Conservation (phyloP, 2,888 invertebrate species). For the Stictocephala bisonia region DNA sequence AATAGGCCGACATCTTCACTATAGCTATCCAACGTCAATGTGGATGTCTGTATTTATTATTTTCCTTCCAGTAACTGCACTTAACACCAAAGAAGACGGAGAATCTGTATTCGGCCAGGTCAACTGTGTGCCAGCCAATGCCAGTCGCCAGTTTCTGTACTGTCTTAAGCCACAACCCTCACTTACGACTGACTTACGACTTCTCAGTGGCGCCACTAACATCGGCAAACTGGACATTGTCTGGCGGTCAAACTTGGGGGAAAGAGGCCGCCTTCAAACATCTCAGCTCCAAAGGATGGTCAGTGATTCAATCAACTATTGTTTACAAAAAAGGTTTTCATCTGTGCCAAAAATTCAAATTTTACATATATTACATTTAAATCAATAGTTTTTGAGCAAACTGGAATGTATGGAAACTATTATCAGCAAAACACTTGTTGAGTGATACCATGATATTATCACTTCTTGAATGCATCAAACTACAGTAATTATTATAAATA, state of each 20-base stretch:
- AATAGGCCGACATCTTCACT: no score
- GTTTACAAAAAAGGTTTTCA: no score
- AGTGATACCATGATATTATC: no score
- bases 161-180: slow-evolving; percentile 86
- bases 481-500: no score
- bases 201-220: slow-evolving; percentile 84
- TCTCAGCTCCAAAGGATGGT: slow-evolving; percentile 93
- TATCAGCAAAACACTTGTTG: no score
- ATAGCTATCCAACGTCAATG: no score
- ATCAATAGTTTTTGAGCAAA: no score
- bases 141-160: slow-evolving; percentile 95
- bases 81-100: slow-evolving; percentile 75
- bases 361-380: no score
- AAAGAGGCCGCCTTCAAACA: slow-evolving; percentile 95
- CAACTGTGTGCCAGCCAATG: slow-evolving; percentile 86
- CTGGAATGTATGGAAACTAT: no score
- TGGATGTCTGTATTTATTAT: no score
- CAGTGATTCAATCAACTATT: slow-evolving; percentile 57
- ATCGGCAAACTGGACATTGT: slow-evolving; percentile 98
- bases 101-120: slow-evolving; percentile 83
- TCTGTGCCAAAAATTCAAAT: no score
- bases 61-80: slow-evolving; percentile 71
- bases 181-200: slow-evolving; percentile 79
- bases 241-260: slow-evolving; percentile 97
- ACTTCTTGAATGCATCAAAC: no score